These are phyloP conservation scores for Dicrostonyx torquatus DNA, from an alignment of 2,797 vertebrate genomes.

Conservation along the genomic window DNA sequence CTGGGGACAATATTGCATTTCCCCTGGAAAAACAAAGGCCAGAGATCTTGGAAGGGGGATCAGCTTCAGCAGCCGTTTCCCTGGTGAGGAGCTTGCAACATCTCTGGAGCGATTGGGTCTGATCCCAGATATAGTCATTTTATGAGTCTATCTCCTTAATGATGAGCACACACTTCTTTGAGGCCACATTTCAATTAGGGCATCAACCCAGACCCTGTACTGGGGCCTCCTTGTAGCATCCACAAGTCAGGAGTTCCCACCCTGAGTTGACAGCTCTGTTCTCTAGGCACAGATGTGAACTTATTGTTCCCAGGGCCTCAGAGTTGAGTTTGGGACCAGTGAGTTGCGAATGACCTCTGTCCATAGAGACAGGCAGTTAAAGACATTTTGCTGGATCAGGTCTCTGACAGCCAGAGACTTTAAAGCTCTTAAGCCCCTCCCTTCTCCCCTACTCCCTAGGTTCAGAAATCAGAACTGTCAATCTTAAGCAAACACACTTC, in stretches of 20 bases:
- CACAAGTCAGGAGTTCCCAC: background rate
- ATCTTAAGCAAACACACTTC: slow-evolving; percentile 61
- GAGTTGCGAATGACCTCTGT: slow-evolving; percentile 74
- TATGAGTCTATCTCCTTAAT: background rate
- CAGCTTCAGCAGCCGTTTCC: slow-evolving; percentile 76
- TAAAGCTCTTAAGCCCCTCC: slow-evolving; percentile 57
- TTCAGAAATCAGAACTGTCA: slow-evolving; percentile 72
- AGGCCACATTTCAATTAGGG: background rate
- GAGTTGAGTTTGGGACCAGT: slow-evolving; percentile 72
- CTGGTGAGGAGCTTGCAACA: slow-evolving; percentile 77
- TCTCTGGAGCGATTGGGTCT: slow-evolving; percentile 57
- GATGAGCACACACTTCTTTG: rapidly evolving
- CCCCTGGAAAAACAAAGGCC: slow-evolving; percentile 82
- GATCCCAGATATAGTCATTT: slow-evolving; percentile 13
- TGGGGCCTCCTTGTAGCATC: background rate
- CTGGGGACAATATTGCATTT: slow-evolving; percentile 81
- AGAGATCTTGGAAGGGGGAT: slow-evolving; percentile 76
- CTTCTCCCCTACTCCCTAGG: slow-evolving; percentile 40
- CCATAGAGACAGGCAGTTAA: slow-evolving; percentile 66
- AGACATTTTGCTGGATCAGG: slow-evolving; percentile 62
- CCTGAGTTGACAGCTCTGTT: slow-evolving; percentile 30
- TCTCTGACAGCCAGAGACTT: slow-evolving; percentile 64
- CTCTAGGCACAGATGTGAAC: slow-evolving; percentile 68
- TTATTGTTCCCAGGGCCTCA: slow-evolving; percentile 65
- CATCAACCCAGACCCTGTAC: background rate